Base-by-base conservation (phyloP, 2,113 vertebrate species). In the Ictalurus punctatus region DNA sequence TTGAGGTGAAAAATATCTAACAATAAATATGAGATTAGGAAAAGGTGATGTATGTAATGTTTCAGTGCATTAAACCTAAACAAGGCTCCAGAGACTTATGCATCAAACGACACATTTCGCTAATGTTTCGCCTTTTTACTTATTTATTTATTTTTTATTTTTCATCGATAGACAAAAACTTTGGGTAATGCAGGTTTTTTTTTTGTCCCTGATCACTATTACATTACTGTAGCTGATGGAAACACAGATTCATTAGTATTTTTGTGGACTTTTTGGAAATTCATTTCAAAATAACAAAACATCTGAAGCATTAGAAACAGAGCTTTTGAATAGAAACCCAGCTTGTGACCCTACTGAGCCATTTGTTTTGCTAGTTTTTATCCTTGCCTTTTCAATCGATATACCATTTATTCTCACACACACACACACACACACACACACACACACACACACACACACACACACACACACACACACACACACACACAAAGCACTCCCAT, bases 391-490 rank as follows among this genome's bases (percentile, higher is more conserved):
- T 13, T 79, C 5, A 48, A 74, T 19, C 37, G 37, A 74, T 74
- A 74, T 40, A 74, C 37, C 19, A 74, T 74, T 74, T 23, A 23
- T 37, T 44, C 69, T 2, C 69, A 1, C 30, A 0, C 69, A 37
- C 69, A 37, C 69, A 21, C 69, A 37, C 69, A 19, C 69, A 73
- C 34, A 76, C 34, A 76, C 34, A 21, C 16, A 21, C 37, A 21
- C 73, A 23, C 34, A 1, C 34, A 34, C 34, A 34, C 34, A 34
- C 34, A 34, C 34, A 34, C 34, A 34, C 74, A 34, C 69, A 73
- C 69, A 73, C 69, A 73, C 69, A 73, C 74, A 34, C 69, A 73
- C 69, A 73, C 69, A 73, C 69, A 73, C 69, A 48, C 5, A 48
- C 5, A 48, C 44, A 48, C 44, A 48, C 44, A 44, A 44, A 44